Evolutionary conservation across 2,113 vertebrate species (phyloP).

Genomic region (Corythaixoides concolor): DNA sequence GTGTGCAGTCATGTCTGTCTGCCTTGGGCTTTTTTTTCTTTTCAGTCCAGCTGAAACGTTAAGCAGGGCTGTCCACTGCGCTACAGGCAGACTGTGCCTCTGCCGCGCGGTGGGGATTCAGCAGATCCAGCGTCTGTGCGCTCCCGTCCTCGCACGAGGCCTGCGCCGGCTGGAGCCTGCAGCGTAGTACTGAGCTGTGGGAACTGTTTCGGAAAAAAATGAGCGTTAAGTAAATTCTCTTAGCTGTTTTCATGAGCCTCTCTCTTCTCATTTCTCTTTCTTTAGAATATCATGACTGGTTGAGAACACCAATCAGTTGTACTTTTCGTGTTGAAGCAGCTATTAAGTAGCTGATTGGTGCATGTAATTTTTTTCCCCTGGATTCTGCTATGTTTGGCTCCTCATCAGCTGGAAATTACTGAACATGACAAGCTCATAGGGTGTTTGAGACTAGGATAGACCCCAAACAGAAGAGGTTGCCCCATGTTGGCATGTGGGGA

Average conservation of each 20-base stretch:
- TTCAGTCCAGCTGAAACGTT: neutral
- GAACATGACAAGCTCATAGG: neutral
- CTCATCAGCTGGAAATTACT: conserved; percentile 5
- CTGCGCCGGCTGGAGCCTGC: neutral
- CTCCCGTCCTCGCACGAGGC: neutral
- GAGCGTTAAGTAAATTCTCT: conserved; percentile 37
- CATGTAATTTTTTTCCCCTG: conserved; percentile 22
- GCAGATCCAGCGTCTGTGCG: neutral
- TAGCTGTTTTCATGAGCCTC: conserved; percentile 32
- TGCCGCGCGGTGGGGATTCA: neutral
- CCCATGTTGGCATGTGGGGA: neutral
- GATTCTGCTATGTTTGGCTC: conserved; percentile 9
- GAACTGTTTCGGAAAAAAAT: conserved; percentile 4
- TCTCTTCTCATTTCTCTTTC: conserved; percentile 39
- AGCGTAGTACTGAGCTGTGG: neutral
- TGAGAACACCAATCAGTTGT: conserved; percentile 57
- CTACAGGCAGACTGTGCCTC: neutral
- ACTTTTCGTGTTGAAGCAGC: conserved; percentile 55
- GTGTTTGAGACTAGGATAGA: neutral
- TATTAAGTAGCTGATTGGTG: conserved; percentile 59
- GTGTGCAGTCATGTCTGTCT: neutral
- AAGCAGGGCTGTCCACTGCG: neutral
- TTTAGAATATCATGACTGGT: conserved; percentile 50
- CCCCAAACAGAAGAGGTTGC: neutral
- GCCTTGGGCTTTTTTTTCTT: neutral